phyloP scores from a whole-genome alignment of 2,797 vertebrate species.

The Cossypha heuglini region DNA sequence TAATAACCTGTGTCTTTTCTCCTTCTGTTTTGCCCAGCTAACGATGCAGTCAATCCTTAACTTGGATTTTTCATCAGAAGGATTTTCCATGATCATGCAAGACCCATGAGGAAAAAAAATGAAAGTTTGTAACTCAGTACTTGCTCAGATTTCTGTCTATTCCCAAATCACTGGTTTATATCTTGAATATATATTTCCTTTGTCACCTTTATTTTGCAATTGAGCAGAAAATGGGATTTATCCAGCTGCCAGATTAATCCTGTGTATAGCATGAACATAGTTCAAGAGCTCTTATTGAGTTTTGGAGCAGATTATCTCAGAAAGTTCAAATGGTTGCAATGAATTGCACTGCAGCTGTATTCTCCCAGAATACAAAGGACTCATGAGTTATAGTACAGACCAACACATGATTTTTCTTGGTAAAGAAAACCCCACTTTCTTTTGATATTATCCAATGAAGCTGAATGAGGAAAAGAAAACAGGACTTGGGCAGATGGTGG shows the following conservation, averaged over 20 bases:
- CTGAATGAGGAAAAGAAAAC: slow-evolving; percentile 20
- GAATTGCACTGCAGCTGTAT: not conserved
- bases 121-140: not conserved
- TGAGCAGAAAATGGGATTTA: slow-evolving; percentile 13
- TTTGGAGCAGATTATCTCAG: slow-evolving; percentile 38
- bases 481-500: not conserved
- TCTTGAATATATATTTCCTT: not conserved
- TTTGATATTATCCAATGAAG: slow-evolving; percentile 32
- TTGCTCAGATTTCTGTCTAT: slow-evolving; percentile 3
- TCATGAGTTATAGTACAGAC: not conserved
- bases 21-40: not conserved
- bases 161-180: not conserved
- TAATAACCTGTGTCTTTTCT: not conserved
- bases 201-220: not conserved
- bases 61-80: not conserved
- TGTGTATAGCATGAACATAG: not conserved
- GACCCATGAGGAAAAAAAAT: not conserved
- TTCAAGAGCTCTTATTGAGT: slow-evolving; percentile 11
- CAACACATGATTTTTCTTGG: not conserved
- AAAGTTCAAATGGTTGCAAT: slow-evolving; percentile 9
- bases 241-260: not conserved
- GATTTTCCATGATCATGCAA: not conserved
- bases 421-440: slow-evolving; percentile 26
- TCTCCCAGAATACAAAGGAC: slow-evolving; percentile 2
- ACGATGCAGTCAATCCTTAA: not conserved